Evolutionary conservation across 2,888 invertebrate species (phyloP), one percentile per base, ranked within the genome.

Genomic region (Pseudococcus viburni): DNA sequence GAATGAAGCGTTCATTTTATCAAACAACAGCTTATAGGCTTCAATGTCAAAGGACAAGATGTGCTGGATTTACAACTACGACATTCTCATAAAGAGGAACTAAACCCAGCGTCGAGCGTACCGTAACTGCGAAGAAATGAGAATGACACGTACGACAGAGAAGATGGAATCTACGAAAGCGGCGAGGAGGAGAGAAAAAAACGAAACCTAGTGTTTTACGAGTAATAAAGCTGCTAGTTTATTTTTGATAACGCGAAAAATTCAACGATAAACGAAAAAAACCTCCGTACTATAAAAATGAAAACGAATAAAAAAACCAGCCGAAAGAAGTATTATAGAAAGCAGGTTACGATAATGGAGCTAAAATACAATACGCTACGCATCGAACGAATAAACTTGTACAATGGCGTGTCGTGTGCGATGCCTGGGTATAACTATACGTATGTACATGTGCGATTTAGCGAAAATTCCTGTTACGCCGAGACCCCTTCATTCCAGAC

Each of bases 261-360:
- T 77, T 55, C n/a, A 39, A 12, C 42, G 80, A 80, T 80, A 80
- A 80, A 80, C 80, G 80, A 42, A 80, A 42, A 80, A 26, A 42
- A 64, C n/a, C 15, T 12, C 1, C 15, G 12, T 8, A 12, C 22
- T 42, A 42, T 80, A 80, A 80, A 42, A 17, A 26, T 26, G n/a
- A 73, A 73, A 73, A 73, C 51, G 59, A 59, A 59, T 59, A 59
- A 59, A 59, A 59, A n/a, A n/a, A n/a, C 17, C 12, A 5, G 15
- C 5, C 4, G n/a, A n/a, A 59, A 17, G 8, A 17, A n/a, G n/a
- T 12, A 59, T n/a, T 7, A n/a, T 1, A 15, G n/a, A n/a, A 42
- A 80, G 42, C 39, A 42, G 80, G 80, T 80, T 80, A 80, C 80
- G 80, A 39, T 80, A 80, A 80, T 80, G 80, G 80, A 42, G 80